A percentile compares a stretch with the other conserved stretches of the same genome.
Conservation (phyloP, 2,888 invertebrate species). For the Ferrisia virgata region DNA sequence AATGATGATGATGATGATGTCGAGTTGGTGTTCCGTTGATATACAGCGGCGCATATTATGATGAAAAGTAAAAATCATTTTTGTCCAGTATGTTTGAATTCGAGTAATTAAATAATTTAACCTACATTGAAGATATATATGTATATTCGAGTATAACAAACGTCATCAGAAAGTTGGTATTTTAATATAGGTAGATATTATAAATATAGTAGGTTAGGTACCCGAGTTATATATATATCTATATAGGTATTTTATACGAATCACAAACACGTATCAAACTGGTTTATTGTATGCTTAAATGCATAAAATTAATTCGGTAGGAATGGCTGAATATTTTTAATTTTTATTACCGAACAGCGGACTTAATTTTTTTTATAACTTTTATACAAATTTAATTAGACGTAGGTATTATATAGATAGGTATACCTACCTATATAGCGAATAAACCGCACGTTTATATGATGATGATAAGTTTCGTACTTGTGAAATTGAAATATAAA, state of each 20-base stretch:
- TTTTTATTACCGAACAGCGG: constrained; percentile 7
- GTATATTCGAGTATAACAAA: no score
- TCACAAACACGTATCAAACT: background rate
- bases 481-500: background rate
- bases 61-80: background rate
- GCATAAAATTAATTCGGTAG: background rate
- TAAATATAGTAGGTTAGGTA: background rate
- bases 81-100: background rate
- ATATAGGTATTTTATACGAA: no score
- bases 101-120: constrained; percentile 3
- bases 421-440: no score
- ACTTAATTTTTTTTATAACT: background rate
- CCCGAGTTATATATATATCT: background rate
- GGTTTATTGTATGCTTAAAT: background rate
- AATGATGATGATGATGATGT: no score
- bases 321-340: constrained; percentile 17
- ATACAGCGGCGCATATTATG: background rate
- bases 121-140: constrained; percentile 6
- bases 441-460: background rate
- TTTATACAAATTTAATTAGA: background rate
- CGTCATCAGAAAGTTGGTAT: background rate
- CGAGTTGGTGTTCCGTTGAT: background rate
- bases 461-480: background rate
- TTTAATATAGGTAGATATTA: background rate
- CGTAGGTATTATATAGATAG: no score